Percentiles rank a stretch among this genome's conserved stretches.
These are phyloP conservation scores for Myiotriccus ornatus DNA, from an alignment of 2,797 vertebrate genomes.

Conservation along the genomic window DNA sequence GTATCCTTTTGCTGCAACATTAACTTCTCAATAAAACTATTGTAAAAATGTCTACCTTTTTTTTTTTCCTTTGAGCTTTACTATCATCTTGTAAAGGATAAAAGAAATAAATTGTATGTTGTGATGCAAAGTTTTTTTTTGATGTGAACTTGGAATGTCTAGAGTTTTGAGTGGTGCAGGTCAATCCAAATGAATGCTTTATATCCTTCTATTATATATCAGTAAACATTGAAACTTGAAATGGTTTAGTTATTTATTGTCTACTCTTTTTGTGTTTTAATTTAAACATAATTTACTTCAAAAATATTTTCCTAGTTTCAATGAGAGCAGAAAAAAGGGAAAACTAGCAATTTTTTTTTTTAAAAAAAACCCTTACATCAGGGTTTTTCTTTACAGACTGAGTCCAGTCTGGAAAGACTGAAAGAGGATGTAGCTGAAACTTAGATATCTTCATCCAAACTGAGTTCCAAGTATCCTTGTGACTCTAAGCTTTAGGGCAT, in stretches of 20 bases:
- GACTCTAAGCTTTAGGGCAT: background rate
- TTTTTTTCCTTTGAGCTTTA: background rate
- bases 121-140: background rate
- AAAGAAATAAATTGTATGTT: background rate
- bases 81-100: background rate
- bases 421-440: background rate
- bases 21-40: background rate
- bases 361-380: background rate
- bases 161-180: background rate
- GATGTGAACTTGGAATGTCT: background rate
- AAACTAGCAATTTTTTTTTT: background rate
- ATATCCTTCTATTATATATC: background rate
- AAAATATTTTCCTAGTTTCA: background rate
- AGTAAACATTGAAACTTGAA: background rate
- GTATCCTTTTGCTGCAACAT: background rate
- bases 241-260: background rate
- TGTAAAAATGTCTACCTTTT: rapidly evolving
- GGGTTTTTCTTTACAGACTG: background rate
- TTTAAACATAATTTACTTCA: background rate
- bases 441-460: background rate
- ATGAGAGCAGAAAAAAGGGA: background rate
- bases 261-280: background rate
- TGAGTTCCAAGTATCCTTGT: background rate
- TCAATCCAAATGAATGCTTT: background rate
- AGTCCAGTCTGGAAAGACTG: background rate